Evolutionary conservation across 2,797 vertebrate genomes (phyloP), one percentile per base, ranked within the genome.

Genomic region (Sternotherus odoratus): DNA sequence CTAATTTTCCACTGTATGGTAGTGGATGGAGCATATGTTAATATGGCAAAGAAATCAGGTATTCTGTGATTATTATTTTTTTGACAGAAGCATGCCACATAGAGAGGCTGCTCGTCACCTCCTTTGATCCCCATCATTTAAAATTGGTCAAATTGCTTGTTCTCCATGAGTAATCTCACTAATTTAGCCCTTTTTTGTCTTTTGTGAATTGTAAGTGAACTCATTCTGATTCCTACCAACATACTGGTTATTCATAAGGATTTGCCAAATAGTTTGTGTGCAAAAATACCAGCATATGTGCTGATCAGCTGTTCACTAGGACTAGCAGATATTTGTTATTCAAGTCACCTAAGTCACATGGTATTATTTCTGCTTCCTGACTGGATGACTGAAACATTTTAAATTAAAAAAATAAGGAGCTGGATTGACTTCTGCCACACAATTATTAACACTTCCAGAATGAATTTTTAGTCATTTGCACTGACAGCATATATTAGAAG

Each of bases 401-500:
- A 69, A 23, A 69, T 23, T 5, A n/a, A n/a, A 39, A 39, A 69
- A 39, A 36, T 39, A 69, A 36, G 5, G 5, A 69, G 66, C 66
- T 39, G n/a, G 36, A 69, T 24, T 69, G 19, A 23, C 66, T 69
- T 69, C 66, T 69, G 66, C 23, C 66, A 69, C 23, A 66, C 33
- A 66, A 69, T 36, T 19, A 39, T 69, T 39, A 69, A 69, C 66
- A 39, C 36, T 39, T 69, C 66, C 66, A 6, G 5, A 23, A 69
- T 39, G 11, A 69, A 69, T 69, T 12, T 39, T 69, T 69, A 36
- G 66, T 24, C 36, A 96, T 98, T 97, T 98, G 98, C 97, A 5
- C 98, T 98, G 97, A 99, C 97, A 96, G 98, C 98, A 96, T 98
- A 98, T 84, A 97, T 98, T 97, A 98, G 99, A 93, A 98, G 98